Conservation (phyloP, 2,113 vertebrate genomes). For the Rhinoderma darwinii region DNA sequence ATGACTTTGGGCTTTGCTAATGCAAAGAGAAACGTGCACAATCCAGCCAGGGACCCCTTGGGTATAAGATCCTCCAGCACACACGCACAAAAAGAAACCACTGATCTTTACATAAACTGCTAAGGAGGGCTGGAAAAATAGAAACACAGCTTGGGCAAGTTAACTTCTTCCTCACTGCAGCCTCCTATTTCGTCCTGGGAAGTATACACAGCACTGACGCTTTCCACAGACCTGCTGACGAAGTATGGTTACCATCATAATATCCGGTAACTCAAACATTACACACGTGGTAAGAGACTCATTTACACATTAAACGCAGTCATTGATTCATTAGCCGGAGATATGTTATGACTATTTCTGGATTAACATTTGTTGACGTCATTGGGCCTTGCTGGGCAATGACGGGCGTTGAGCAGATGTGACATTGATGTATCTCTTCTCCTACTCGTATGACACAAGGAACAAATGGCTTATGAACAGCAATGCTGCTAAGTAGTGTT, state of each 20-base stretch:
- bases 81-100: conserved; percentile 56
- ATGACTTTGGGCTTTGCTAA: conserved; percentile 97
- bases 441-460: neutral
- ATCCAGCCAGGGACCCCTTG: conserved; percentile 80
- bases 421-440: neutral
- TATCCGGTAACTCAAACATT: neutral
- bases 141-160: conserved; percentile 37
- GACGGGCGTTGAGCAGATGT: neutral
- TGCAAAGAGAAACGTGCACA: conserved; percentile 83
- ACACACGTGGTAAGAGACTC: neutral
- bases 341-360: neutral
- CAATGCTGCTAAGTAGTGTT: neutral
- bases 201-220: neutral
- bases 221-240: neutral
- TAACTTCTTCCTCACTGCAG: conserved; percentile 42
- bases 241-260: no score
- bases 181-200: neutral
- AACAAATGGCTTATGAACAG: neutral
- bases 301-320: neutral
- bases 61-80: conserved; percentile 67
- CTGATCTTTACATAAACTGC: conserved; percentile 59
- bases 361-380: neutral
- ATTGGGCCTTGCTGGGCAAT: neutral
- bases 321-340: neutral
- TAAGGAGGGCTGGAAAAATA: conserved; percentile 56